A percentile compares a stretch with the other conserved stretches of the same genome.
phyloP scores from a whole-genome alignment of 2,888 invertebrate species.

The Ornithoptera priamus region DNA sequence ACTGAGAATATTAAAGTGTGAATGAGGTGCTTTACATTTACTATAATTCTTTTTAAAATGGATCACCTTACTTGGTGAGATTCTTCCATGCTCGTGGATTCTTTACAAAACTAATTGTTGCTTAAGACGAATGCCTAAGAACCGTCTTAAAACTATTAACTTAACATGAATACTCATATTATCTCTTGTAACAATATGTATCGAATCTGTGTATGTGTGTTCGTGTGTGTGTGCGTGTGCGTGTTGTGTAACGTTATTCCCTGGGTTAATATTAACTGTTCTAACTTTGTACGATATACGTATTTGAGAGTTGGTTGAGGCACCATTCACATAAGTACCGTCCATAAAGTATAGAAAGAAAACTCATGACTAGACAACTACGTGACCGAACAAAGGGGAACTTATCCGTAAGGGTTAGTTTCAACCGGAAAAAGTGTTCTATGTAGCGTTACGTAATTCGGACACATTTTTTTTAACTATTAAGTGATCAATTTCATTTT shows the following conservation, averaged over 20 bases:
- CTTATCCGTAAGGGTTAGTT: constrained; percentile 14
- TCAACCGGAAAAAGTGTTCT: background rate
- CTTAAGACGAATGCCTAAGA: no score
- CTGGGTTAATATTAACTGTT: background rate
- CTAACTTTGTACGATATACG: background rate
- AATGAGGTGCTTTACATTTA: no score
- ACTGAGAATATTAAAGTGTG: no score
- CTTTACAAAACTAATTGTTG: no score
- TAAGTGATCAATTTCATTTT: background rate
- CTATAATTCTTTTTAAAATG: no score
- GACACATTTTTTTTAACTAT: background rate
- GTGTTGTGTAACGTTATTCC: background rate
- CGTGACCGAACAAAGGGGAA: constrained; percentile 26
- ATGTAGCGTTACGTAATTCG: background rate
- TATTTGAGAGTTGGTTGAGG: constrained; percentile 15
- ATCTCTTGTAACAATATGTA: background rate
- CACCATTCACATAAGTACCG: constrained; percentile 11
- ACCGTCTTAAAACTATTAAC: no score
- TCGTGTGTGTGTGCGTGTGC: no score
- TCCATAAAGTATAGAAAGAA: constrained; percentile 16
- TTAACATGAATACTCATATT: no score
- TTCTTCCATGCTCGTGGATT: no score
- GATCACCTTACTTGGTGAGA: no score
- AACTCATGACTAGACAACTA: constrained; percentile 24
- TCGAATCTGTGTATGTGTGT: background rate